These are phyloP conservation scores for Agrotis segetum DNA, from an alignment of 2,888 invertebrate genomes.

Conservation along the genomic window DNA sequence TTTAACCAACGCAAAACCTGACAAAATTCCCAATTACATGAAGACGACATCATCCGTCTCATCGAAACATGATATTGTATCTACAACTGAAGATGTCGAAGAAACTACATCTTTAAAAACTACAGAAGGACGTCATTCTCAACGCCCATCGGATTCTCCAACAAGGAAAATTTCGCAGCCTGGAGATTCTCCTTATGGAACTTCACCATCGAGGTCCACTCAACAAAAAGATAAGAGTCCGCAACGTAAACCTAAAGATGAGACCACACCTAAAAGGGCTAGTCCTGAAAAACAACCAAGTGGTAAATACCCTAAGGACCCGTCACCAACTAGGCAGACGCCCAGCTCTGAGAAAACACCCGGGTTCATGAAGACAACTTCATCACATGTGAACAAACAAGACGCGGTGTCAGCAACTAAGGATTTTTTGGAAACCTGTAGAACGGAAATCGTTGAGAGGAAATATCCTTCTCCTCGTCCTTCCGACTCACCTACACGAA, in stretches of 20 bases:
- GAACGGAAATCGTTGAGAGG: slow-evolving; percentile 48
- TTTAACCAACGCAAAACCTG: slow-evolving; percentile 33
- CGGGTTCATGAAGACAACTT: slow-evolving; percentile 50
- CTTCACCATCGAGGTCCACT: slow-evolving; percentile 23
- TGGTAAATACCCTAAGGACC: slow-evolving; percentile 32
- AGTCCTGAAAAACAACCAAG: slow-evolving; percentile 29
- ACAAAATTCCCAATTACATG: slow-evolving; percentile 42
- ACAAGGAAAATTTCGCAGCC: slow-evolving; percentile 23
- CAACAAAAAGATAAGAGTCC: slow-evolving; percentile 23
- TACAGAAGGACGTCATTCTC: slow-evolving; percentile 23
- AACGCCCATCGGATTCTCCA: slow-evolving; percentile 26
- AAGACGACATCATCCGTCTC: slow-evolving; percentile 35
- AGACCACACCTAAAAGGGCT: slow-evolving; percentile 12
- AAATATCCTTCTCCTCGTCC: slow-evolving; percentile 45
- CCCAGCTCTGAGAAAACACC: slow-evolving; percentile 38
- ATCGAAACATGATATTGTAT: slow-evolving; percentile 42
- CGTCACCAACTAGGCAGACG: slow-evolving; percentile 38
- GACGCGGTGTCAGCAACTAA: slow-evolving; percentile 51
- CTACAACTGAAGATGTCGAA: slow-evolving; percentile 34
- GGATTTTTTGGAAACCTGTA: slow-evolving; percentile 52
- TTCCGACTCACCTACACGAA: slow-evolving; percentile 55
- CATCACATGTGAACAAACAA: slow-evolving; percentile 56
- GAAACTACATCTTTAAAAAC: slow-evolving; percentile 17
- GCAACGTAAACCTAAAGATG: slow-evolving; percentile 29
- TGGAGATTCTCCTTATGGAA: slow-evolving; percentile 11